phyloP scores from a whole-genome alignment of 2,797 vertebrate genomes.

The Anas bahamensis region DNA sequence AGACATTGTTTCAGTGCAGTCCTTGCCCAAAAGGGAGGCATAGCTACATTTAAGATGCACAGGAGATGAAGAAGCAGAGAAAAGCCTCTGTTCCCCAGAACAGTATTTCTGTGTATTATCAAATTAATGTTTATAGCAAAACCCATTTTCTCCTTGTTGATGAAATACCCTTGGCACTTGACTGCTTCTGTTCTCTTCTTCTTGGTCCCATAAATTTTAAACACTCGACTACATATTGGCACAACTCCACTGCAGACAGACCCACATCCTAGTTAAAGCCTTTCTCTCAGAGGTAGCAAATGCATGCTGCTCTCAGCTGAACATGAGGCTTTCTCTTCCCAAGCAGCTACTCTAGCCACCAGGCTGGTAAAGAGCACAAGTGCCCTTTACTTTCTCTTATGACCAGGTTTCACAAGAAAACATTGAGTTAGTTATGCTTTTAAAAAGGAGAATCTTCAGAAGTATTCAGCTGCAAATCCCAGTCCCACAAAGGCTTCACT shows the following conservation, averaged over 20 bases:
- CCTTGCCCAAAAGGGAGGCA: not conserved
- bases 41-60: not conserved
- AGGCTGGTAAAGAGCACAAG: not conserved
- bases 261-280: not conserved
- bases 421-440: not conserved
- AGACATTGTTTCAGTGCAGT: not conserved
- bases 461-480: not conserved
- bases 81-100: not conserved
- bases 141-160: conserved; percentile 12
- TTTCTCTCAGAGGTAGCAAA: not conserved
- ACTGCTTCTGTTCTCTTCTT: not conserved
- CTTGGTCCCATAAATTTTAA: not conserved
- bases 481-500: not conserved
- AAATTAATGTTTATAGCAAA: not conserved
- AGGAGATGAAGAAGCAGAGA: not conserved
- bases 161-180: not conserved
- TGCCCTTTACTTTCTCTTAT: not conserved
- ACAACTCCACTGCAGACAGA: not conserved
- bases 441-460: not conserved
- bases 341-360: not conserved
- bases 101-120: not conserved
- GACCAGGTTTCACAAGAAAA: not conserved
- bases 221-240: not conserved
- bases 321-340: not conserved
- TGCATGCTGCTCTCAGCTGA: not conserved